These are phyloP conservation scores for Heterodera carotae DNA, from an alignment of 1,140 invertebrate species.

Conservation along the genomic window DNA sequence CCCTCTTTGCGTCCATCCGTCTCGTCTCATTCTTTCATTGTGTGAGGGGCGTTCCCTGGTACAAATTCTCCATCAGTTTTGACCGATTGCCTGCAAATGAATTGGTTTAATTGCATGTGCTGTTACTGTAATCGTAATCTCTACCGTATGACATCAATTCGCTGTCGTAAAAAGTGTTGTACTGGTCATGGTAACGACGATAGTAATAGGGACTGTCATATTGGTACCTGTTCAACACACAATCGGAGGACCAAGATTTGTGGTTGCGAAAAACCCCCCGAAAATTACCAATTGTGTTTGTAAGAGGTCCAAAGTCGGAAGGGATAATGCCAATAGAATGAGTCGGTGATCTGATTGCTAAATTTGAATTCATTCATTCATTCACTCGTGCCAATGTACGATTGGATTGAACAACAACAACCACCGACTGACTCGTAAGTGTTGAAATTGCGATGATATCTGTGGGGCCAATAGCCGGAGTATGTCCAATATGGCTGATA, in stretches of 20 bases:
- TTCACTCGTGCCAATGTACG: too few relatives aligned
- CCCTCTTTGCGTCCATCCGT: neutral
- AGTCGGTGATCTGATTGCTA: slow-evolving; percentile 32
- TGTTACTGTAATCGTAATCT: neutral
- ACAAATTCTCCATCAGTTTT: slow-evolving; percentile 26
- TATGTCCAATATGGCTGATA: slow-evolving; percentile 28
- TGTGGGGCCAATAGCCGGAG: slow-evolving; percentile 26
- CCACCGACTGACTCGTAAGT: slow-evolving; percentile 14
- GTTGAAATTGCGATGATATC: slow-evolving; percentile 26
- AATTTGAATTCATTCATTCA: neutral
- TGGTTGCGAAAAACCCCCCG: neutral
- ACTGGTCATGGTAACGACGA: slow-evolving; percentile 25
- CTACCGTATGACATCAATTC: slow-evolving; percentile 24
- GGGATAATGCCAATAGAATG: slow-evolving; percentile 29
- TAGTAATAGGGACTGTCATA: slow-evolving; percentile 29
- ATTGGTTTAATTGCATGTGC: neutral
- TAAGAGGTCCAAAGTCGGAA: slow-evolving; percentile 16
- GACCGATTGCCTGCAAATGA: slow-evolving; percentile 19
- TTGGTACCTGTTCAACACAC: slow-evolving; percentile 4
- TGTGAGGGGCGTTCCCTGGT: slow-evolving; percentile 13
- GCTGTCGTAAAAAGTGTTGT: slow-evolving; percentile 26
- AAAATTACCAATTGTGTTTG: slow-evolving; percentile 19
- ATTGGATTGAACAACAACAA: neutral
- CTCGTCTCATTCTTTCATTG: slow-evolving; percentile 8
- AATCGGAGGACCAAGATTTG: too few relatives aligned